Evolutionary conservation across 2,113 vertebrate species (phyloP), one percentile per base, ranked within the genome.

Genomic region (Psophia crepitans): DNA sequence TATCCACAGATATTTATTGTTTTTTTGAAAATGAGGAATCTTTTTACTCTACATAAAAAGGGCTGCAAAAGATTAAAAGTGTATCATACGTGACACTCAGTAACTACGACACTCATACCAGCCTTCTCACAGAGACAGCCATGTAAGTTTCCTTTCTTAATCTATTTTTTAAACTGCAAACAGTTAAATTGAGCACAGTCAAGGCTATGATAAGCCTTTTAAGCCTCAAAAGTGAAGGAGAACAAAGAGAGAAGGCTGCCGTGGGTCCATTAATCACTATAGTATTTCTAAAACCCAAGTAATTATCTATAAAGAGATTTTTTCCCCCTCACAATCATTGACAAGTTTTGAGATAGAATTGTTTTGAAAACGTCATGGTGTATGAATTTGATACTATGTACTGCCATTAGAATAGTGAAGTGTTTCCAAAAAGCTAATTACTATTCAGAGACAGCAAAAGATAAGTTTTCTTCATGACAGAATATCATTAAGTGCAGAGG

Each of bases 391-490:
- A 51, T 69, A 70, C 19, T 51, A 16, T 14, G 24, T 90, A 26
- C 58, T 93, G 63, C 68, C 35, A 83, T 66, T 70, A 77, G 35
- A 80, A 63, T 2, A 65, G 23, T 22, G 26, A 74, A 86, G 41
- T 63, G 28, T 32, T 85, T 93, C 75, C 82, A 85, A 95, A 88
- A 94, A 41, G 35, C 63, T 80, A 80, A 77, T 80, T 84, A 85
- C 54, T 80, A 35, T 71, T 73, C 51, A 85, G 39, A 88, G 23
- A 58, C 8, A 90, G 82, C 20, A 74, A 61, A 89, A 65, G 15
- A 76, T 73, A 49, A 49, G 60, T 82, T 93, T 92, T 57, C 30
- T 53, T 76, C 44, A 24, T 61, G 33, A 48, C 33, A 74, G 35
- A 93, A 10, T 69, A 95, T 53, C 32, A 73, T 30, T 23, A 91